Evolutionary conservation across 2,888 invertebrate species (phyloP).

Genomic region (Leptinotarsa tumamoca): DNA sequence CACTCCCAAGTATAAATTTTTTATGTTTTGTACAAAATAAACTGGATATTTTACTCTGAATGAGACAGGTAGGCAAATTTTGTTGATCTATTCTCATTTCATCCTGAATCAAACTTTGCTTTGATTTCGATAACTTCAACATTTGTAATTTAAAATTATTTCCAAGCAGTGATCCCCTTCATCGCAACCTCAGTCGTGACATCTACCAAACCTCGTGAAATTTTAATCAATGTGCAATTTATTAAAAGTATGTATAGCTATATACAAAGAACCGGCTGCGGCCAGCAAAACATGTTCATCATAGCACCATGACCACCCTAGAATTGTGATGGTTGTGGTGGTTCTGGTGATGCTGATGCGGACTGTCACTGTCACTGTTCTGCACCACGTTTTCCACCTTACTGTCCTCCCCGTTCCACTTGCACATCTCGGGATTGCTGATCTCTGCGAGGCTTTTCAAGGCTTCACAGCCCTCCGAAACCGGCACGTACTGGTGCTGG

Average conservation of each 20-base stretch:
- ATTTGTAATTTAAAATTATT: not conserved
- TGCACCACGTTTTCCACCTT: constrained; percentile 57
- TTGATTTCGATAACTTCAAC: too few relatives aligned
- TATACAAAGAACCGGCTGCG: constrained; percentile 52
- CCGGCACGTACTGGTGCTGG: constrained; percentile 27
- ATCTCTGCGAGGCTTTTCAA: constrained; percentile 62
- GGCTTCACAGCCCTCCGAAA: constrained; percentile 59
- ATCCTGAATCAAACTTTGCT: too few relatives aligned
- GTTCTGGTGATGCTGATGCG: constrained; percentile 62
- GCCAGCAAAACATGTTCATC: constrained; percentile 60
- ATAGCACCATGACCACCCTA: constrained; percentile 67
- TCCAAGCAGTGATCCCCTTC: not conserved
- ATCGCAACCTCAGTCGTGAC: constrained; percentile 15
- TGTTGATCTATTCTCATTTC: too few relatives aligned
- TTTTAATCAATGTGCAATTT: constrained; percentile 56
- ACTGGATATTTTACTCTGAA: too few relatives aligned
- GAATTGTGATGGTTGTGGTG: constrained; percentile 65
- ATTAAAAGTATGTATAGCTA: constrained; percentile 59
- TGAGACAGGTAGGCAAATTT: too few relatives aligned
- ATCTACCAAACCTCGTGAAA: constrained; percentile 38
- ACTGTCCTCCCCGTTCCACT: constrained; percentile 60
- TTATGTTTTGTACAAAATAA: too few relatives aligned
- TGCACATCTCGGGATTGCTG: constrained; percentile 62
- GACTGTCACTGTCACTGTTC: constrained; percentile 61
- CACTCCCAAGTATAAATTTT: too few relatives aligned